Conservation (phyloP, 2,888 invertebrate species). For the Gonocerus acuteangulatus region DNA sequence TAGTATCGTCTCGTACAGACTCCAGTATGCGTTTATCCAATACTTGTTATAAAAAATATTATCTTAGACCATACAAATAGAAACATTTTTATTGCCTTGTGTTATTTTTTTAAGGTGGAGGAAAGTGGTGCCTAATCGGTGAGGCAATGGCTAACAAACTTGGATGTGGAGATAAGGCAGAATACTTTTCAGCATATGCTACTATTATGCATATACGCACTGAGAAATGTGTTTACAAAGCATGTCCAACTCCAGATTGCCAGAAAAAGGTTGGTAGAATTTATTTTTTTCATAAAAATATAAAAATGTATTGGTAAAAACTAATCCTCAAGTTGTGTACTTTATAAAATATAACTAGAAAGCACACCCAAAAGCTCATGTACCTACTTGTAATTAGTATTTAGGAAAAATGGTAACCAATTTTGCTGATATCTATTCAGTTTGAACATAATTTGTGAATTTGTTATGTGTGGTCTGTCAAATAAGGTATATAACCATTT, state of each 20-base stretch:
- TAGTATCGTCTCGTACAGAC: constrained; percentile 51
- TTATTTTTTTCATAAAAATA: not conserved
- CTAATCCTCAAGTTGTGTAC: not conserved
- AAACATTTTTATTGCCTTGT: no score
- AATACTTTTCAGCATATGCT: constrained; percentile 72
- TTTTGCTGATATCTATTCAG: no score
- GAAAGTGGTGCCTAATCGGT: constrained; percentile 62
- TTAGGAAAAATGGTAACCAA: no score
- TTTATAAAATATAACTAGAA: no score
- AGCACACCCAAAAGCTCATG: no score
- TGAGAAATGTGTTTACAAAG: constrained; percentile 82
- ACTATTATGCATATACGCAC: constrained; percentile 68
- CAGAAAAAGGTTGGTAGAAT: constrained; percentile 68
- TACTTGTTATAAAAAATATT: not conserved
- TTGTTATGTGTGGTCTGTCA: no score
- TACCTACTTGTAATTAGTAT: no score
- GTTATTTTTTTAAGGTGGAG: constrained; percentile 41
- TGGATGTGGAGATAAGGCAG: constrained; percentile 68
- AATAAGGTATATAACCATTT: no score
- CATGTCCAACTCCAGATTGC: constrained; percentile 81
- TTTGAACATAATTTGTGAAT: no score
- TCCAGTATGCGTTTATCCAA: constrained; percentile 24
- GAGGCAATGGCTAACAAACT: constrained; percentile 65
- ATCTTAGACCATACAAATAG: not conserved
- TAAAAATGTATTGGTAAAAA: not conserved